Percentiles rank a stretch among this genome's conserved stretches.
Evolutionary conservation across 92 coral and sea anemone genomes (phyloP).

Genomic region (Zoanthus solanderi): DNA sequence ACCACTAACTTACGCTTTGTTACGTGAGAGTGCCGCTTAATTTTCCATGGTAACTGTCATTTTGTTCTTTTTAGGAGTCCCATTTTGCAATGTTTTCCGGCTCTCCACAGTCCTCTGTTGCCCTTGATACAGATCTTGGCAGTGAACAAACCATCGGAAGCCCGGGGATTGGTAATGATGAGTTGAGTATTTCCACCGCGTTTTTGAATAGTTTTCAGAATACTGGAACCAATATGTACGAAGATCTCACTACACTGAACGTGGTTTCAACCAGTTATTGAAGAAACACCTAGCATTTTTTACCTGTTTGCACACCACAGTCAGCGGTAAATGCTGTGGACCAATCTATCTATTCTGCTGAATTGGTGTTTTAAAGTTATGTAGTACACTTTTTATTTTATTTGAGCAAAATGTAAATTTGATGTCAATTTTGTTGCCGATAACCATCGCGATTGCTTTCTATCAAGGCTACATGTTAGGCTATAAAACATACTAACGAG

Average conservation of each 20-base stretch:
- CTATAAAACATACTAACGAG: no score
- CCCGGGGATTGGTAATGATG: conserved; percentile 35
- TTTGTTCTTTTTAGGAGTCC: conserved; percentile 22
- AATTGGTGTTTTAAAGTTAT: no score
- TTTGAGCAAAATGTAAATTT: no score
- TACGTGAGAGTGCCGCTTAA: neutral
- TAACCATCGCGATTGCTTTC: no score
- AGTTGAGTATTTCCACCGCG: conserved; percentile 55
- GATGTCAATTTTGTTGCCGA: no score
- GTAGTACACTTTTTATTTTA: no score
- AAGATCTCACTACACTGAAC: conserved; percentile 10
- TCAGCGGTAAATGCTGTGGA: no score
- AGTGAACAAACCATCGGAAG: conserved; percentile 39
- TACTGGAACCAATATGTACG: conserved; percentile 7
- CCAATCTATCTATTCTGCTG: no score
- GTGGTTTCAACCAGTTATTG: conserved; percentile 15
- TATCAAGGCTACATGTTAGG: no score
- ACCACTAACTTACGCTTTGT: no score
- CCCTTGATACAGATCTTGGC: conserved; percentile 24
- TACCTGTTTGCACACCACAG: no score
- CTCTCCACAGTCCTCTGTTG: conserved; percentile 41
- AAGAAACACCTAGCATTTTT: neutral
- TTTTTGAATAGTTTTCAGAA: conserved; percentile 66
- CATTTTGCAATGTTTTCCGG: conserved; percentile 6
- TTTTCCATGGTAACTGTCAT: conserved; percentile 49